Evolutionary conservation across 1,140 invertebrate species (phyloP).

Genomic region (Melanaphis sacchari): DNA sequence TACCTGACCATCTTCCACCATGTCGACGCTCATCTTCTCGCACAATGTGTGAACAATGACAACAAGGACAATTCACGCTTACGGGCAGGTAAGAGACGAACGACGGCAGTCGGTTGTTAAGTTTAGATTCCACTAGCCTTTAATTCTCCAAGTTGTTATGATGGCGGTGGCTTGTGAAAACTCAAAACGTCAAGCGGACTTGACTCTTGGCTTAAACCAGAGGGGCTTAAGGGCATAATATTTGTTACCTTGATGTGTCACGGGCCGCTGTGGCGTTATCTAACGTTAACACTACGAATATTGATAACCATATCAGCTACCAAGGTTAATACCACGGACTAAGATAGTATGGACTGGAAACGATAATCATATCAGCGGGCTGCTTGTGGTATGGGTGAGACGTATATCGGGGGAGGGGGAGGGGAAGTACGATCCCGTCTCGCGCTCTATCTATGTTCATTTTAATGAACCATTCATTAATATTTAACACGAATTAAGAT

Average conservation of each 20-base stretch:
- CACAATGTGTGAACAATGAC: not conserved
- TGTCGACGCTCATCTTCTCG: slow-evolving; percentile 41
- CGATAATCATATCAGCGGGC: no score
- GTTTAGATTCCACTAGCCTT: not conserved
- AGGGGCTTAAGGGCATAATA: not conserved
- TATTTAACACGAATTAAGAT: no score
- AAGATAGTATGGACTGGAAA: no score
- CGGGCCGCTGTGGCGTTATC: not conserved
- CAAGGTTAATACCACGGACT: no score
- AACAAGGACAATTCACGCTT: not conserved
- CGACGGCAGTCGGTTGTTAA: not conserved
- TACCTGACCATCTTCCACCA: slow-evolving; percentile 46
- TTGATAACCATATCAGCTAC: no score
- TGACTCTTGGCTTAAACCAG: no score
- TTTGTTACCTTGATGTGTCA: not conserved
- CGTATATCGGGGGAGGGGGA: no score
- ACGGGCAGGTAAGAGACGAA: not conserved
- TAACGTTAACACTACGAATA: not conserved
- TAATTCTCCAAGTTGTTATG: not conserved
- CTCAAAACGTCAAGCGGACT: no score
- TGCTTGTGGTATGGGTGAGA: no score
- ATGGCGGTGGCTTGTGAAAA: not conserved
- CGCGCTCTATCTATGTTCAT: no score
- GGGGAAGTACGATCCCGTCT: no score
- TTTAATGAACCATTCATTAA: no score